Evolutionary conservation across 2,888 invertebrate genomes (phyloP), one percentile per base, ranked within the genome.

Genomic region (Leistus spinibarbis): DNA sequence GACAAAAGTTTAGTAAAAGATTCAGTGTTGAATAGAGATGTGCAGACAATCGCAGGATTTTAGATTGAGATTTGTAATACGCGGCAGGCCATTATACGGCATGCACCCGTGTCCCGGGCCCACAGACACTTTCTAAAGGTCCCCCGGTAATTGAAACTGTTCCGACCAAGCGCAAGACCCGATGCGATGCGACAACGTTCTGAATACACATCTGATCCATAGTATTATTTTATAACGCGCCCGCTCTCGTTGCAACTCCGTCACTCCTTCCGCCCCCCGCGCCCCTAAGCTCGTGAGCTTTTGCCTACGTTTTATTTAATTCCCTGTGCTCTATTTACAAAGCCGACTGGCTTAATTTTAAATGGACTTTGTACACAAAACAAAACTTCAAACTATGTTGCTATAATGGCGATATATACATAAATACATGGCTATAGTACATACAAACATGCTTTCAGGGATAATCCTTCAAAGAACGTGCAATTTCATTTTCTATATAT

Each of bases 41-140:
- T 54, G 60, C 80, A 80, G 83, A 84, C 84, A 84, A 84, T 84
- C 79, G 82, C 79, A 81, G 84, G 84, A 84, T 85, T 84, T 83
- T 80, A 81, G 82, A 84, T 84, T 82, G 82, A 83, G 80, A 81
- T 82, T 82, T 82, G 83, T 84, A 84, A 84, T 85, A 81, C 84
- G 80, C 79, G 79, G 78, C 78, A 64, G 80, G 54, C 82, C 80
- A 84, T 84, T 84, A 83, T 82, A 81, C 80, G 82, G 81, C 85
- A 84, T 84, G 84, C 81, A 81, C 82, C 80, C 81, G 80, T 80
- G 24, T 40, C 56, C 83, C 83, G 83, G 83, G 83, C 83, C 81
- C 83, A 83, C 83, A 83, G 83, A 83, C 81, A 82, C 81, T 82
- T 83, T 83, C 82, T 82, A 83, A 83, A 82, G 83, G 82, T 40